Conservation (phyloP, 2,888 invertebrate genomes). For the Drosophila lutescens region DNA sequence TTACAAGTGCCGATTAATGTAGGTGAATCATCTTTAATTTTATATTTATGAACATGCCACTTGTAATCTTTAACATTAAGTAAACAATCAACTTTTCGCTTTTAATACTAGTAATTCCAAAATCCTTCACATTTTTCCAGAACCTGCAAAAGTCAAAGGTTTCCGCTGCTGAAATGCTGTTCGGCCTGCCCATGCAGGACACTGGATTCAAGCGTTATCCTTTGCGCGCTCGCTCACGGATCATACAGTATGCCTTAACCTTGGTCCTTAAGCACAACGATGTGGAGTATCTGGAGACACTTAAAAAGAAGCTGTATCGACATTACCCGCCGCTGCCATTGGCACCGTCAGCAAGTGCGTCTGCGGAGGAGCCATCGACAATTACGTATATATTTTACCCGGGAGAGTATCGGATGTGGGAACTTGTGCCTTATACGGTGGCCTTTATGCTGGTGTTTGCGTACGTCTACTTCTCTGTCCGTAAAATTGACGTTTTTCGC, state of each 20-base stretch:
- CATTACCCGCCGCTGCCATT: constrained; percentile 89
- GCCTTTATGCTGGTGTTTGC: constrained; percentile 94
- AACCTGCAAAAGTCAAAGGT: constrained; percentile 93
- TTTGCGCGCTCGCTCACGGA: constrained; percentile 91
- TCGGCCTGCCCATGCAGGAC: constrained; percentile 95
- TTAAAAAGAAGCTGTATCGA: constrained; percentile 88
- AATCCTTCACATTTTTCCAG: constrained; percentile 83
- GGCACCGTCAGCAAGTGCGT: constrained; percentile 22
- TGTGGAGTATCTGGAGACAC: constrained; percentile 90
- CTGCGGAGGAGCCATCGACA: constrained; percentile 63
- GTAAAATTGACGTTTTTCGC: constrained; percentile 91
- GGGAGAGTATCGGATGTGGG: constrained; percentile 93
- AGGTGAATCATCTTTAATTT: neutral
- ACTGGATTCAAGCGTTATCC: constrained; percentile 96
- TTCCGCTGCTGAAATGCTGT: constrained; percentile 94
- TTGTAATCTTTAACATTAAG: no score
- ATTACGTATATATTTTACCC: constrained; percentile 92
- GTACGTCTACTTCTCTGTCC: constrained; percentile 97
- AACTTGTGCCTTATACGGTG: constrained; percentile 92
- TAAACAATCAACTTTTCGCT: no score
- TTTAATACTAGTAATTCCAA: no score
- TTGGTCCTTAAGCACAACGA: constrained; percentile 93
- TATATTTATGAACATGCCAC: neutral
- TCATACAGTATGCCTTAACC: constrained; percentile 95
- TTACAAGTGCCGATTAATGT: neutral